Conservation (phyloP, 2,113 vertebrate genomes). For the Mixornis gularis region DNA sequence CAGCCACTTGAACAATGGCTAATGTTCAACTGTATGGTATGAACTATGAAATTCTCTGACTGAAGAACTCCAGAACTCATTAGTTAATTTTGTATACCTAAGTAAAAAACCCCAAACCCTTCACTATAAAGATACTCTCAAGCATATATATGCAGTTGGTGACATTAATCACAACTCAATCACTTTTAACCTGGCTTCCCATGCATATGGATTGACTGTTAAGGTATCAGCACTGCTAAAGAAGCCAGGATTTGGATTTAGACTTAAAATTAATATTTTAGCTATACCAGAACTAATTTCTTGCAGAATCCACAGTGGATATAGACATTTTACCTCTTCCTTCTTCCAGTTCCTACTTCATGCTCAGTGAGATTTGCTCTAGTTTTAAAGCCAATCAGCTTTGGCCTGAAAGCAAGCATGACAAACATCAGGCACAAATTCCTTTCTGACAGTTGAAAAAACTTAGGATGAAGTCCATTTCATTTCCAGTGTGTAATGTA, state of each 20-base stretch:
- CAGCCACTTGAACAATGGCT: neutral
- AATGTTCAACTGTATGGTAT: neutral
- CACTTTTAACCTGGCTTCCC: neutral
- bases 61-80: neutral
- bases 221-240: neutral
- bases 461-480: neutral
- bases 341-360: neutral
- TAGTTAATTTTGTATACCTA: neutral
- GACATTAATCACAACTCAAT: neutral
- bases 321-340: neutral
- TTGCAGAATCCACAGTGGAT: neutral
- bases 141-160: neutral
- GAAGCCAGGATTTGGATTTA: neutral
- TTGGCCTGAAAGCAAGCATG: neutral
- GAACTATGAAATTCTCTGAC: neutral
- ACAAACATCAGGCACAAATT: conserved; percentile 25
- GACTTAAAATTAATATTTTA: neutral
- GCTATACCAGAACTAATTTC: neutral
- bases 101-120: neutral
- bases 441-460: neutral
- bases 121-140: neutral
- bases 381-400: neutral
- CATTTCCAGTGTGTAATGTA: neutral
- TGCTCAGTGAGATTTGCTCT: neutral
- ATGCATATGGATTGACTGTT: neutral